These are phyloP conservation scores for Pheosia tremula DNA, from an alignment of 2,888 invertebrate genomes.

Conservation along the genomic window DNA sequence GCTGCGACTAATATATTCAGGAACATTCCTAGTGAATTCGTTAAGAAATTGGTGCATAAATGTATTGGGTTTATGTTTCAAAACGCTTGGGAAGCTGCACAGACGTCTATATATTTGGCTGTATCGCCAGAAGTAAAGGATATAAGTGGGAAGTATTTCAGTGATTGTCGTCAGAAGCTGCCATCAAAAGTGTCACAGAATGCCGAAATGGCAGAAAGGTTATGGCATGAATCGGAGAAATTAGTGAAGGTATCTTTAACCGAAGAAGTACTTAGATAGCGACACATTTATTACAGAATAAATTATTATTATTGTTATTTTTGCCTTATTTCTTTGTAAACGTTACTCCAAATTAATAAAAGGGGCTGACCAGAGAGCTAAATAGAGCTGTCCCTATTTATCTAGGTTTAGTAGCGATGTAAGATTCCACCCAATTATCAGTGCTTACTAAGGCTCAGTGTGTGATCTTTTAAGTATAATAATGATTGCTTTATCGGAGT, in stretches of 20 bases:
- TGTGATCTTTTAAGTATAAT: neutral
- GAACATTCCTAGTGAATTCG: conserved; percentile 78
- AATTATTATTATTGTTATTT: neutral
- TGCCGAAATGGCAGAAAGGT: conserved; percentile 78
- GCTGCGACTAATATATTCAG: conserved; percentile 87
- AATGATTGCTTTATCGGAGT: too few relatives aligned
- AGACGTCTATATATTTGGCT: conserved; percentile 85
- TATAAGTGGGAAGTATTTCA: conserved; percentile 87
- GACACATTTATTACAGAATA: neutral
- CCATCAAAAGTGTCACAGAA: conserved; percentile 83
- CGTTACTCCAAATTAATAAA: too few relatives aligned
- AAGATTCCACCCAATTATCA: neutral
- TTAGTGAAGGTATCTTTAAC: conserved; percentile 59
- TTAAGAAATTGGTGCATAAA: conserved; percentile 46
- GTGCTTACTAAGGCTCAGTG: neutral
- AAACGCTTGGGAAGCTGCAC: conserved; percentile 86
- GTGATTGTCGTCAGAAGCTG: conserved; percentile 80
- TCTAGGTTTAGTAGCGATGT: neutral
- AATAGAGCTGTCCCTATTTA: neutral
- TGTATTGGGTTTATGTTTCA: conserved; percentile 76
- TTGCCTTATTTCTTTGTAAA: too few relatives aligned
- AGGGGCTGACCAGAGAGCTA: too few relatives aligned
- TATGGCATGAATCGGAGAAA: conserved; percentile 88
- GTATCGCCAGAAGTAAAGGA: conserved; percentile 83
- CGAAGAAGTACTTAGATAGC: neutral